Base-by-base conservation (phyloP, 2,888 invertebrate species). In the Mythimna pallens region DNA sequence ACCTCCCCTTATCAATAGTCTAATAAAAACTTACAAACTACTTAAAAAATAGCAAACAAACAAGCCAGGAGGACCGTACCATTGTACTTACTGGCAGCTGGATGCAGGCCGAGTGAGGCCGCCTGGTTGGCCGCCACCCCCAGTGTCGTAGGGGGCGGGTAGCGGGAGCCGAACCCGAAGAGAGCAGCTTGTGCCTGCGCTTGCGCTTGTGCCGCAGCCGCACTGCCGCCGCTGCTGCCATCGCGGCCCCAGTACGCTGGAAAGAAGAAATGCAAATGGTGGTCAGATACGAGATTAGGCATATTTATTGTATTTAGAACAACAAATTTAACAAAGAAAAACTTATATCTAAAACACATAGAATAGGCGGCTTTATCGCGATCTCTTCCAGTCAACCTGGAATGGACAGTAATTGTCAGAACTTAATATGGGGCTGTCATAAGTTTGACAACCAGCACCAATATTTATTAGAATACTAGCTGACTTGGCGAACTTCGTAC, bases 41-140 rank as follows among this genome's bases (percentile, higher is more conserved):
- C 54, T 67, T 74, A 75, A 5, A 12, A 30, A 43, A 62, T 65
- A 70, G 40, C 61, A 62, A 73, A 57, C 0, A 78, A 65, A 52
- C 50, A 50, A 65, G 63, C 63, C n/a, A 25, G n/a, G 22, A 40
- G 36, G 40, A 64, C 17, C 76, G 22, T 77, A 77, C 76, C 76
- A 66, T 77, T 77, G 76, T 84, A 96, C 97, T 97, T 84, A 98
- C 98, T 98, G 89, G 98, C 97, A 79, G 97, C 97, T 75, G 98
- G 98, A 89, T 97, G 97, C 89, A 98, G 96, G 83, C 98, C 98
- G 88, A 98, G 96, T 89, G 98, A 98, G 70, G 98, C 98, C 55
- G 98, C 98, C 94, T 98, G 98, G 92, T 98, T 98, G 84, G 98
- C 98, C 67, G 98, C 98, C 86, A 98, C 98, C 84, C 98, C 98